Percentiles rank a stretch among this genome's conserved stretches.
phyloP scores from a whole-genome alignment of 2,113 vertebrate species.

The Podilymbus podiceps region DNA sequence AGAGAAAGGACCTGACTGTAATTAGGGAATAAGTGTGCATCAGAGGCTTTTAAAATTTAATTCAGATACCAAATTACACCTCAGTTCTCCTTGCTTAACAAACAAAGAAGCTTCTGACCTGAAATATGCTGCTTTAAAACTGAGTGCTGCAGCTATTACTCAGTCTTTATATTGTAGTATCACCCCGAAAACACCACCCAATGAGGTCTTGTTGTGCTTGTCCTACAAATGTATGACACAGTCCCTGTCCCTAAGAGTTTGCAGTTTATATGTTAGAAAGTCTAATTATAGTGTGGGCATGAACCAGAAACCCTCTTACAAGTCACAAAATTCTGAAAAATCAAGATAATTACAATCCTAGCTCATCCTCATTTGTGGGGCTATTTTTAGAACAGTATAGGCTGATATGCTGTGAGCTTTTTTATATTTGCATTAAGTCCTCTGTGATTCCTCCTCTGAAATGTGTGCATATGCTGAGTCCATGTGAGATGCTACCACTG shows the following conservation, averaged over 20 bases:
- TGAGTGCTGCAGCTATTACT: background rate
- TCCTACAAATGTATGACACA: background rate
- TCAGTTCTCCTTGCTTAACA: background rate
- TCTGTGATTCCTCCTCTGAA: slow-evolving; percentile 69
- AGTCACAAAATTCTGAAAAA: slow-evolving; percentile 67
- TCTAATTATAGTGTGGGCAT: slow-evolving; percentile 28
- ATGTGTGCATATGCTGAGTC: slow-evolving; percentile 76
- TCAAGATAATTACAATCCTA: slow-evolving; percentile 69
- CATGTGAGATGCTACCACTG: slow-evolving; percentile 76
- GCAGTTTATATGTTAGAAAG: background rate
- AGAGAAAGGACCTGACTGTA: background rate
- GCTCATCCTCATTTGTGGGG: slow-evolving; percentile 59
- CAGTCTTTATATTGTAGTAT: background rate
- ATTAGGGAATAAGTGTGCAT: background rate
- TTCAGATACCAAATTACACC: background rate
- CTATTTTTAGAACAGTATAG: slow-evolving; percentile 72
- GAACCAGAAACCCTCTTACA: slow-evolving; percentile 40
- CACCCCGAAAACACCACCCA: background rate
- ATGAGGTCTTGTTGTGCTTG: background rate
- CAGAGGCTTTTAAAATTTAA: slow-evolving; percentile 42
- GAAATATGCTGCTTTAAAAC: background rate
- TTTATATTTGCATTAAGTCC: slow-evolving; percentile 74
- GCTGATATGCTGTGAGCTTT: slow-evolving; percentile 59
- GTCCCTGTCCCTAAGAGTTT: background rate
- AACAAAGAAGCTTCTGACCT: background rate